phyloP scores from a whole-genome alignment of 92 coral and sea anemone species.

The Desmophyllum pertusum region DNA sequence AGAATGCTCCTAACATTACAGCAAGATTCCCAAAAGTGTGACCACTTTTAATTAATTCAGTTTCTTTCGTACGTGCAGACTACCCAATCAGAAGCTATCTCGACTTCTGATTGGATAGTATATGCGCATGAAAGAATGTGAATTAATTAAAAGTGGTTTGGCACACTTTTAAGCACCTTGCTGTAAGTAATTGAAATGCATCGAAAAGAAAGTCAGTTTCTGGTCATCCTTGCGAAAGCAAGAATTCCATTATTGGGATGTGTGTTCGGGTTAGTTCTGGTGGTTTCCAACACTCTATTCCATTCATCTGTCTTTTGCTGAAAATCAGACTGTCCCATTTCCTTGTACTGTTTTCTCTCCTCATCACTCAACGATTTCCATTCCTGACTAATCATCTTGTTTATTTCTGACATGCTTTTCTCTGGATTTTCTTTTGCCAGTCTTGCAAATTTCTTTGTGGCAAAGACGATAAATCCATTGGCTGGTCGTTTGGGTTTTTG shows the following conservation, averaged over 20 bases:
- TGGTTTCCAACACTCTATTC: background rate
- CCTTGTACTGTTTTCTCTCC: background rate
- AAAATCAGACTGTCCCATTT: background rate
- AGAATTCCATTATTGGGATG: background rate
- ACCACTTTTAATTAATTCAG: too few species aligned
- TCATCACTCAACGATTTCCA: background rate
- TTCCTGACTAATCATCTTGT: background rate
- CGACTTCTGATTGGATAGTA: too few species aligned
- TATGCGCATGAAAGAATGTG: too few species aligned
- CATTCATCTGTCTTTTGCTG: background rate
- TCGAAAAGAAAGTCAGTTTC: too few species aligned
- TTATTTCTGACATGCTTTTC: background rate
- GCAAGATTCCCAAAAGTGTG: too few species aligned
- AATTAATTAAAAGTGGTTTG: too few species aligned
- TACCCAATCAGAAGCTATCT: too few species aligned
- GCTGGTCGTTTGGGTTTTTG: constrained; percentile 8
- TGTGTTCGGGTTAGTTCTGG: background rate
- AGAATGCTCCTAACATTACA: too few species aligned
- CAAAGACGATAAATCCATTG: constrained; percentile 7
- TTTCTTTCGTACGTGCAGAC: too few species aligned
- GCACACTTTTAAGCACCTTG: too few species aligned
- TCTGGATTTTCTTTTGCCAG: background rate
- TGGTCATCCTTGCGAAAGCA: background rate
- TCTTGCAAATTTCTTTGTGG: background rate
- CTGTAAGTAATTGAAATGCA: too few species aligned